Base-by-base conservation (phyloP, 2,888 invertebrate genomes). In the Malthinus seriepunctatus region DNA sequence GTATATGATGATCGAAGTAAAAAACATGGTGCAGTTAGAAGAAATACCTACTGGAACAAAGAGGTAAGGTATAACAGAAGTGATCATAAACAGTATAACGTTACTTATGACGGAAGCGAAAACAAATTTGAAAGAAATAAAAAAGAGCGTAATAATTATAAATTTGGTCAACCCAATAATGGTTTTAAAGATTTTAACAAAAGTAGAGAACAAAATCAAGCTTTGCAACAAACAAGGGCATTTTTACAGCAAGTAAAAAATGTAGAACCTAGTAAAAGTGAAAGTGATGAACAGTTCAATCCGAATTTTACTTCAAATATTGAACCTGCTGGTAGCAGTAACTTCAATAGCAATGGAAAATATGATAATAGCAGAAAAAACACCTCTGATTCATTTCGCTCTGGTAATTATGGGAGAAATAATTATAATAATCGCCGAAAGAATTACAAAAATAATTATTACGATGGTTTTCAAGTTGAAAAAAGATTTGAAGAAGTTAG, bases 381-480 rank as follows among this genome's bases (percentile, higher is more conserved):
- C 5, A 23, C 23, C 5, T 5, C 23, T 2, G 3, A 23, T 23
- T 23, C 23, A 23, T 23, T 23, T 23, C 23, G 23, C 23, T 23
- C 23, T 5, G 23, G 23, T 23, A 5, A 23, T 23, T 23, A 23
- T 5, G 23, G 23, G 3, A 23, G 23, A 23, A 23, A 5, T 23
- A 68, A 69, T 63, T 68, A 72, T 56, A 70, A 71, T 31, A 70
- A 71, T 31, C 67, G 69, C 8, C 66, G 62, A 51, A 65, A 60
- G 34, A 62, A 60, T 42, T 62, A 51, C 49, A 67, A 62, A 61
- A 65, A 52, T 47, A 67, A 62, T 48, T 63, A 65, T 42, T 53
- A 23, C 5, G 46, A 46, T 23, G 23, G 23, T 5, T 23, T 35
- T 10, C 35, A 10, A 9, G 35, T 35, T 32, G 50, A 51, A 9